Conservation (phyloP, 1,140 invertebrate species). For the Drosophila rhopaloa region DNA sequence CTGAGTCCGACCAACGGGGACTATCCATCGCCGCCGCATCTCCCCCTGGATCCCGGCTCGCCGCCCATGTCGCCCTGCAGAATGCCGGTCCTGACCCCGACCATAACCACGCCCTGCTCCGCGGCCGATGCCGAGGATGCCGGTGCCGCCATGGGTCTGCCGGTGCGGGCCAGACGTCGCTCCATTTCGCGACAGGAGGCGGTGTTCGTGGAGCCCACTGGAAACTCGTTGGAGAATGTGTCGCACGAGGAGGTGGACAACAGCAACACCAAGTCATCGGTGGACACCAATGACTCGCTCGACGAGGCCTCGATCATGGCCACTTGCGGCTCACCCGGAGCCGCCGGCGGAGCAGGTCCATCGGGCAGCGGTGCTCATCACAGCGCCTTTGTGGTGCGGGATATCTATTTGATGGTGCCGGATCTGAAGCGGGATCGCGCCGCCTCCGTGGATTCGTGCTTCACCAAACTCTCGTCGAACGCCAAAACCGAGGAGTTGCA, state of each 20-base stretch:
- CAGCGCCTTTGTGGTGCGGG: slow-evolving; percentile 85
- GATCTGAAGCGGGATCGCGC: slow-evolving; percentile 92
- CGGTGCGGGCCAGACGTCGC: slow-evolving; percentile 85
- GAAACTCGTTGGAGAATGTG: slow-evolving; percentile 88
- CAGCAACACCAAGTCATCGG: slow-evolving; percentile 80
- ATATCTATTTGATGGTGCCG: slow-evolving; percentile 93
- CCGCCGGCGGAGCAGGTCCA: slow-evolving; percentile 17
- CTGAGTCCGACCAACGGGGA: slow-evolving; percentile 86
- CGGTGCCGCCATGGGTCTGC: slow-evolving; percentile 64
- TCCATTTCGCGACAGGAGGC: slow-evolving; percentile 92
- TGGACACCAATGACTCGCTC: slow-evolving; percentile 85
- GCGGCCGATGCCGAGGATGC: slow-evolving; percentile 65
- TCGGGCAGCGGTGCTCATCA: slow-evolving; percentile 38
- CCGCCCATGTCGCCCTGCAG: slow-evolving; percentile 85
- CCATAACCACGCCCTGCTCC: slow-evolving; percentile 46
- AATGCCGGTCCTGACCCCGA: slow-evolving; percentile 20
- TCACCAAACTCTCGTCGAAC: slow-evolving; percentile 89
- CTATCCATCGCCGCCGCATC: slow-evolving; percentile 75
- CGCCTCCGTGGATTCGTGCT: slow-evolving; percentile 93
- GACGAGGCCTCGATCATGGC: slow-evolving; percentile 83
- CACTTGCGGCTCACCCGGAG: slow-evolving; percentile 67
- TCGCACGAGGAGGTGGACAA: slow-evolving; percentile 86
- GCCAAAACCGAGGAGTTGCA: slow-evolving; percentile 89
- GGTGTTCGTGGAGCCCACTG: slow-evolving; percentile 89
- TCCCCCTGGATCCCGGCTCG: slow-evolving; percentile 82